phyloP scores from a whole-genome alignment of 1,140 invertebrate species.

The Dryas iulia region DNA sequence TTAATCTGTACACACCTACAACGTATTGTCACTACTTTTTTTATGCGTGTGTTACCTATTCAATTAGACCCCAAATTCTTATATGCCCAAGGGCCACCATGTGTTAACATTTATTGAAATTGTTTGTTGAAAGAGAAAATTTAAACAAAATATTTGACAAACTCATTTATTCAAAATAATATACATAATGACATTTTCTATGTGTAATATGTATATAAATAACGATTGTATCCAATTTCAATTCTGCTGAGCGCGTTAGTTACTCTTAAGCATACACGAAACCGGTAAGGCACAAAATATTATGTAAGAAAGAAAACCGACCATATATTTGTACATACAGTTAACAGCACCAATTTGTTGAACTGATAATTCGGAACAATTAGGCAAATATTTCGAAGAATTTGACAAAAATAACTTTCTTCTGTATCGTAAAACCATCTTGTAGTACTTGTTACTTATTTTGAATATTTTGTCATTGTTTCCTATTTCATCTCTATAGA shows the following conservation, averaged over 20 bases:
- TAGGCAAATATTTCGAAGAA: background rate
- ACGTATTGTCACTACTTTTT: too few relatives aligned
- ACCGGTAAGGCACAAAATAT: background rate
- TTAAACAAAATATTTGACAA: background rate
- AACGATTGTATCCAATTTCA: background rate
- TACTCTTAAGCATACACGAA: background rate
- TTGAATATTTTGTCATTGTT: background rate
- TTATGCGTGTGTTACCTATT: too few relatives aligned
- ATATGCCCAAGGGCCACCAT: too few relatives aligned
- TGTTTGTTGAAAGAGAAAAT: background rate
- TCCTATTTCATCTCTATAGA: background rate
- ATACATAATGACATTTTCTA: slow-evolving; percentile 1
- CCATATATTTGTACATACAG: background rate
- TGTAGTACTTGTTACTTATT: background rate
- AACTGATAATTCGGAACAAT: background rate
- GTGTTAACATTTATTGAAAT: too few relatives aligned
- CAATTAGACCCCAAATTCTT: too few relatives aligned
- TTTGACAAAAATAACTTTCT: background rate
- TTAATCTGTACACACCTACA: too few relatives aligned
- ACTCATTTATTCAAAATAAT: background rate
- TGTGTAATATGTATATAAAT: slow-evolving; percentile 3
- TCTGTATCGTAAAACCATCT: background rate
- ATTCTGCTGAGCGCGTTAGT: background rate
- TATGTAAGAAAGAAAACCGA: background rate
- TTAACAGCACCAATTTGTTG: background rate